Base-by-base conservation (phyloP, 1,140 invertebrate species). In the Anadara kagoshimensis region DNA sequence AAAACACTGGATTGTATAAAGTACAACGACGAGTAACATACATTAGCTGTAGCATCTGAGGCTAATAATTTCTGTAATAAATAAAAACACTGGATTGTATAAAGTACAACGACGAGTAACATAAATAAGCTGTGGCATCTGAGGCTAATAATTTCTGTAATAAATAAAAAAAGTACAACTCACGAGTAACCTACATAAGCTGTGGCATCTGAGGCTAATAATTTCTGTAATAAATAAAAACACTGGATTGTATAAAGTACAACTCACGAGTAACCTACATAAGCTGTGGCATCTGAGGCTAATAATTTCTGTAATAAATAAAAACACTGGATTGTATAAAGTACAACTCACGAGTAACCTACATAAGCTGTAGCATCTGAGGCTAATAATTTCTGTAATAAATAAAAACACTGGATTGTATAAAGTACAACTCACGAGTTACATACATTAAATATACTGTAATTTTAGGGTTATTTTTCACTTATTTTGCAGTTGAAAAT, bases 201-300 rank as follows among this genome's bases (percentile, higher is more conserved):
- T n/a, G n/a, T n/a, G n/a, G n/a, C n/a, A n/a, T n/a, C n/a, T n/a
- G n/a, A n/a, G n/a, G n/a, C n/a, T n/a, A n/a, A n/a, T n/a, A n/a
- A n/a, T n/a, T n/a, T n/a, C n/a, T n/a, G n/a, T n/a, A n/a, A n/a
- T n/a, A n/a, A n/a, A n/a, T n/a, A n/a, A n/a, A n/a, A n/a, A n/a
- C n/a, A n/a, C n/a, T n/a, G n/a, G n/a, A n/a, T n/a, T n/a, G n/a
- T n/a, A n/a, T n/a, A n/a, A n/a, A n/a, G n/a, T n/a, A n/a, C n/a
- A n/a, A n/a, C n/a, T n/a, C 96, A 98, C 54, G 92, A 89, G 44
- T 91, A 91, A 4, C 95, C 95, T 86, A 96, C 93, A n/a, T 91
- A 81, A 0, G 93, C 91, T 26, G 92, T 92, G 5, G 94, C 93
- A 51, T 93, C 92, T 57, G 92, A 89, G 16, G 92, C 88, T 71